Evolutionary conservation across 2,888 invertebrate species (phyloP), one percentile per base, ranked within the genome.

Genomic region (Synanthedon vespiformis): DNA sequence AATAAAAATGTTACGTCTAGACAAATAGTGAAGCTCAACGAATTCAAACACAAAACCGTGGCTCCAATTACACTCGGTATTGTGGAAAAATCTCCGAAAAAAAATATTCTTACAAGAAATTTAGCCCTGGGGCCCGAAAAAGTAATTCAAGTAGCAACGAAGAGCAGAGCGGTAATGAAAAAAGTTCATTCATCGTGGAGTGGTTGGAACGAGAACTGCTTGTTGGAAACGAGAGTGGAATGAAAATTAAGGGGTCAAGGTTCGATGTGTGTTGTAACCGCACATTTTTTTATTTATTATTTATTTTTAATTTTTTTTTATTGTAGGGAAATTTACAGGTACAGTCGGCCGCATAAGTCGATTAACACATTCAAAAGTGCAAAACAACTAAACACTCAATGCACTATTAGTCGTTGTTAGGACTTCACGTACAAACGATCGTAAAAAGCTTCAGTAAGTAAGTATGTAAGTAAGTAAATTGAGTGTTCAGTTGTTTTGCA

Each of bases 81-180:
- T 22, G 14, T 16, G 14, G 48, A 48, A 48, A 48, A 22, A 18
- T 48, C 48, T 8, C 16, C 22, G 48, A 48, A 48, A 48, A 48
- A 34, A 34, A 48, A 48, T 16, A 48, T 16, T 48, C 22, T 48
- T 48, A 16, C 10, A 16, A 48, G 16, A 8, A 48, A 48, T 48
- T 48, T 22, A 22, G 16, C 18, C 50, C 57, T 56, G 52, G 55
- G 52, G 59, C 56, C 57, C 55, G 55, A 58, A 56, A 64, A 67
- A 66, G 58, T 63, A 63, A 64, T 63, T 64, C 67, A 62, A 67
- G 66, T 66, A 58, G 63, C 58, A 59, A 61, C 61, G 59, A 59
- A 60, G 57, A 57, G 61, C 60, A 59, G 49, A 47, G 50, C 41
- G 40, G 54, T 54, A 54, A 54, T 54, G 55, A 54, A 55, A 55